Evolutionary conservation across 2,797 vertebrate species (phyloP), one percentile per base, ranked within the genome.

Genomic region (Phoebastria nigripes): DNA sequence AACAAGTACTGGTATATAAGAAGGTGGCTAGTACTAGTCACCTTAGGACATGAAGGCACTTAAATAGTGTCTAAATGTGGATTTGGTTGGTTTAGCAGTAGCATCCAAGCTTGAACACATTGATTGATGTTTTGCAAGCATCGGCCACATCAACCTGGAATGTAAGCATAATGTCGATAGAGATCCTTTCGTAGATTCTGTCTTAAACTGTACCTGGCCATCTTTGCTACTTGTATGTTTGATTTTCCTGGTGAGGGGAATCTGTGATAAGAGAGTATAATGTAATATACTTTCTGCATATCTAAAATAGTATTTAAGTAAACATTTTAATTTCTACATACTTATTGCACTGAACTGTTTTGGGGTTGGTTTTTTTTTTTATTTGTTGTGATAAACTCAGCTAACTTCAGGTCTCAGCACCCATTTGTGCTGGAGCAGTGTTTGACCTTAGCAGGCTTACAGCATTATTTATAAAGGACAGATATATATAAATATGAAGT

Each of bases 391-490:
- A 93, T 96, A 93, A 98, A 97, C 81, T 95, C 17, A 0, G 47
- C 95, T 98, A 97, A 97, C 96, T 96, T 97, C 96, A 97, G 97
- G 95, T 94, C 92, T 89, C 91, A 86, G 71, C 87, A 93, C 76
- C 82, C 67, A 16, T 66, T 86, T 95, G 80, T 97, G 97, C 94
- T 94, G 97, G 89, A 94, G 94, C 81, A 82, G 96, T 97, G 93
- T 97, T 98, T 96, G 97, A 97, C 89, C 89, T 96, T 98, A 96
- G 96, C 95, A 97, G 74, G 97, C 97, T 96, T 97, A 96, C 92
- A 93, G 89, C 97, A 97, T 98, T 98, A 98, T 98, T 98, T 98
- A 98, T 98, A 97, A 98, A 98, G 96, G 97, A 98, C 97, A 97
- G 95, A 95, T 96, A 97, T 97, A 97, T 98, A 97, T 98, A 98